These are phyloP conservation scores for Apodemia mormo DNA, from an alignment of 2,888 invertebrate genomes.

Conservation along the genomic window DNA sequence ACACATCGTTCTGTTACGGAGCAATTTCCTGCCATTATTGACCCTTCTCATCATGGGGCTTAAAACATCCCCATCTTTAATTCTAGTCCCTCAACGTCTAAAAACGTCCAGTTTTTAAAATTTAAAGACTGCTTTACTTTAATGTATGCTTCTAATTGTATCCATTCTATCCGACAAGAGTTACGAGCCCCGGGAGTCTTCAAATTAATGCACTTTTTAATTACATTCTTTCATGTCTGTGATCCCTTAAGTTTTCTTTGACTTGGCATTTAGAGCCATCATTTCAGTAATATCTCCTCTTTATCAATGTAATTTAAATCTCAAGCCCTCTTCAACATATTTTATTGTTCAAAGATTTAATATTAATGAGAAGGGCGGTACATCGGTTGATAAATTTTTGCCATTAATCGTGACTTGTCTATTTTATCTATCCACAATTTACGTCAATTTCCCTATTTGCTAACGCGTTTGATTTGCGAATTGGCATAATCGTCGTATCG, in stretches of 20 bases:
- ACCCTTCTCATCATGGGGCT: not conserved
- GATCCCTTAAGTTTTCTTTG: conserved; percentile 1
- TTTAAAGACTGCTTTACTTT: not conserved
- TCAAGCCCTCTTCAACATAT: not conserved
- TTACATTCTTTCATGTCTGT: conserved; percentile 14
- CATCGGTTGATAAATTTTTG: too few relatives aligned
- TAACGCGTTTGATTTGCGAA: too few relatives aligned
- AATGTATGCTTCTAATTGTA: conserved; percentile 6
- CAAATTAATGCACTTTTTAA: conserved; percentile 10
- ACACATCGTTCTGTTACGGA: too few relatives aligned
- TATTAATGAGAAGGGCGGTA: too few relatives aligned
- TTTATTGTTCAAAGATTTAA: not conserved
- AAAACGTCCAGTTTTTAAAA: not conserved
- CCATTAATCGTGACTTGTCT: too few relatives aligned
- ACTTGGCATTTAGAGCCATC: not conserved
- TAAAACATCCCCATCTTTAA: not conserved
- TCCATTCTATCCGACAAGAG: not conserved
- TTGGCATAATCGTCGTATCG: too few relatives aligned
- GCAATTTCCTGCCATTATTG: too few relatives aligned
- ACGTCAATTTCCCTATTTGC: too few relatives aligned
- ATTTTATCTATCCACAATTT: too few relatives aligned
- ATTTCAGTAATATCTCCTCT: not conserved
- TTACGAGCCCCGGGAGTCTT: not conserved
- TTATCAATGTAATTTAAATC: not conserved
- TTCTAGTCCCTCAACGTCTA: not conserved